These are phyloP conservation scores for Recurvirostra avosetta DNA, from an alignment of 2,113 vertebrate genomes.

Conservation along the genomic window DNA sequence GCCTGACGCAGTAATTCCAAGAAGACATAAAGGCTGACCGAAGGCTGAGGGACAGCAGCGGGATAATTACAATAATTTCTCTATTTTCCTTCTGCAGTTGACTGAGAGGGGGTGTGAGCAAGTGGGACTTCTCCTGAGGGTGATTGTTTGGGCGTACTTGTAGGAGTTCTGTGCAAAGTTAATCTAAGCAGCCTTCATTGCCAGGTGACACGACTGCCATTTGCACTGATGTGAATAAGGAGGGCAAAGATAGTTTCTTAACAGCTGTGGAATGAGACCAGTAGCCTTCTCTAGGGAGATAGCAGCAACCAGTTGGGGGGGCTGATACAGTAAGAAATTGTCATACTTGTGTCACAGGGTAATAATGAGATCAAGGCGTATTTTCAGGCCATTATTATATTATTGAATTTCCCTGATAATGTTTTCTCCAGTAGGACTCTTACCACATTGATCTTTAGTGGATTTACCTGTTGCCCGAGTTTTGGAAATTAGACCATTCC, in stretches of 20 bases:
- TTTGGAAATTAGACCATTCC: not conserved
- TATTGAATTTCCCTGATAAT: not conserved
- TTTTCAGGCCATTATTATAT: not conserved
- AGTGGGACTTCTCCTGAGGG: not conserved
- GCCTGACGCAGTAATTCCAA: not conserved
- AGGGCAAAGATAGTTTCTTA: not conserved
- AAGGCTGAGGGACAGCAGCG: not conserved
- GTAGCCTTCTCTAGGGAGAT: not conserved
- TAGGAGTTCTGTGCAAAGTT: not conserved
- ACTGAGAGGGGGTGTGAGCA: not conserved
- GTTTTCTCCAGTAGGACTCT: not conserved
- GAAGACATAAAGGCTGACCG: not conserved
- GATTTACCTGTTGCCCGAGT: not conserved
- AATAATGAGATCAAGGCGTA: not conserved
- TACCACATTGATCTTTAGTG: not conserved
- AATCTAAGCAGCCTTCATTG: not conserved
- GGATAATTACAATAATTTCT: not conserved
- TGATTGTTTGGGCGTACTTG: not conserved
- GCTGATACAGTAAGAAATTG: not conserved
- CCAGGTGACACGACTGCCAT: not conserved
- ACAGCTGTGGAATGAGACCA: not conserved
- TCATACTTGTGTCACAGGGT: not conserved
- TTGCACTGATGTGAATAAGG: not conserved
- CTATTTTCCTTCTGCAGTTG: not conserved
- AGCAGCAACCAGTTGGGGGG: accelerated